A percentile compares a stretch with the other conserved stretches of the same genome.
Conservation (phyloP, 2,888 invertebrate species). For the Meteorus cinctellus region DNA sequence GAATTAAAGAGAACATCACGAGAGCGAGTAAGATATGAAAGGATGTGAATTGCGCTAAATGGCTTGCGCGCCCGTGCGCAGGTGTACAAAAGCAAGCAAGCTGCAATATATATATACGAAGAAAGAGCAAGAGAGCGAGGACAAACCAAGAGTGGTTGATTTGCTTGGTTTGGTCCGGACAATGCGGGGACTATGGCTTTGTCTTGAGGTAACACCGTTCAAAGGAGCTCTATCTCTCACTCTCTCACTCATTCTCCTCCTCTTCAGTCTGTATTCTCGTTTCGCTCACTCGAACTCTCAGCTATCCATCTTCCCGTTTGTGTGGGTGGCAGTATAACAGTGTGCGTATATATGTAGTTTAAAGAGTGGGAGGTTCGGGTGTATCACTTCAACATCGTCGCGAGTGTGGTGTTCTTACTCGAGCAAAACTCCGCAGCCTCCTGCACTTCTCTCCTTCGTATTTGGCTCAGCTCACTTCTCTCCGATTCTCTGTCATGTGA, state of each 20-base stretch:
- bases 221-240: slow-evolving; percentile 57
- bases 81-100: slow-evolving; percentile 23
- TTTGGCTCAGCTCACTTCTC: slow-evolving; percentile 22
- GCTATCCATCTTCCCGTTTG: slow-evolving; percentile 27
- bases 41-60: slow-evolving; percentile 35
- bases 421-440: slow-evolving; percentile 14
- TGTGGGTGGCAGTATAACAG: background rate
- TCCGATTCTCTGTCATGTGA: background rate
- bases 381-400: slow-evolving; percentile 13
- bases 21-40: slow-evolving; percentile 3
- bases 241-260: slow-evolving; percentile 49
- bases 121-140: slow-evolving; percentile 20
- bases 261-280: slow-evolving; percentile 7
- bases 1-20: slow-evolving; percentile 17
- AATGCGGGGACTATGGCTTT: slow-evolving; percentile 68
- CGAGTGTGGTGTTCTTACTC: slow-evolving; percentile 23
- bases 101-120: background rate
- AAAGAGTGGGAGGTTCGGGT: background rate
- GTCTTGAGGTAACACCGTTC: slow-evolving; percentile 67
- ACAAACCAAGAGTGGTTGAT: slow-evolving; percentile 60
- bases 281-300: slow-evolving; percentile 10
- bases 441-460: slow-evolving; percentile 2
- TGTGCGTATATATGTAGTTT: background rate
- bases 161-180: slow-evolving; percentile 68
- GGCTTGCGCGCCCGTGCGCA: slow-evolving; percentile 32